Conservation (phyloP, 2,113 vertebrate genomes). For the Corythoichthys haematopterus region DNA sequence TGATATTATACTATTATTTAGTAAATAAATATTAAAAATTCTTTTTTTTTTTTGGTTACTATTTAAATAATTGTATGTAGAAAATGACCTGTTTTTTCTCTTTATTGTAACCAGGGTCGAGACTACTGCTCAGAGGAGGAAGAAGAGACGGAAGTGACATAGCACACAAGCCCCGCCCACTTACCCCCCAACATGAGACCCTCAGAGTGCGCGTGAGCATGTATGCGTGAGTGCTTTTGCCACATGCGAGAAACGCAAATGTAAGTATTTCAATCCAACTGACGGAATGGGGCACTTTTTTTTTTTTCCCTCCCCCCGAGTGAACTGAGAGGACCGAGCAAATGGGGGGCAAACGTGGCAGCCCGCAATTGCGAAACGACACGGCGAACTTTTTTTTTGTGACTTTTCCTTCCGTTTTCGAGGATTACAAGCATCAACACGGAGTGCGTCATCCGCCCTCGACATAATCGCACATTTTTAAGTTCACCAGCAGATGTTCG, state of each 20-base stretch:
- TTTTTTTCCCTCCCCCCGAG: slow-evolving; percentile 34
- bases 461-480: slow-evolving; percentile 1
- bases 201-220: slow-evolving; percentile 41
- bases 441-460: slow-evolving; percentile 9
- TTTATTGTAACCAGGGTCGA: slow-evolving; percentile 74
- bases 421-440: slow-evolving; percentile 22
- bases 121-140: slow-evolving; percentile 90
- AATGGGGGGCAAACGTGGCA: slow-evolving; percentile 24
- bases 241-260: slow-evolving; percentile 41
- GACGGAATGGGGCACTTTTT: slow-evolving; percentile 38
- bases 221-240: slow-evolving; percentile 33
- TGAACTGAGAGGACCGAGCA: slow-evolving; percentile 13
- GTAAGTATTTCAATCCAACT: slow-evolving; percentile 50
- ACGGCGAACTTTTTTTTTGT: slow-evolving; percentile 32
- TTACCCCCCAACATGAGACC: slow-evolving; percentile 28
- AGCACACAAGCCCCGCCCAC: slow-evolving; percentile 66
- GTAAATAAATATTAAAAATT: too few relatives aligned
- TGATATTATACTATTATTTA: too few relatives aligned
- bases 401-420: slow-evolving; percentile 23
- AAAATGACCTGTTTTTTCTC: neutral
- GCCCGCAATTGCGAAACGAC: slow-evolving; percentile 9
- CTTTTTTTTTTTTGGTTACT: too few relatives aligned
- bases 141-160: slow-evolving; percentile 88
- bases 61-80: too few relatives aligned
- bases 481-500: slow-evolving; percentile 43